A percentile compares a stretch with the other conserved stretches of the same genome.
Evolutionary conservation across 1,140 invertebrate genomes (phyloP).

Genomic region (Aphelinus certus): DNA sequence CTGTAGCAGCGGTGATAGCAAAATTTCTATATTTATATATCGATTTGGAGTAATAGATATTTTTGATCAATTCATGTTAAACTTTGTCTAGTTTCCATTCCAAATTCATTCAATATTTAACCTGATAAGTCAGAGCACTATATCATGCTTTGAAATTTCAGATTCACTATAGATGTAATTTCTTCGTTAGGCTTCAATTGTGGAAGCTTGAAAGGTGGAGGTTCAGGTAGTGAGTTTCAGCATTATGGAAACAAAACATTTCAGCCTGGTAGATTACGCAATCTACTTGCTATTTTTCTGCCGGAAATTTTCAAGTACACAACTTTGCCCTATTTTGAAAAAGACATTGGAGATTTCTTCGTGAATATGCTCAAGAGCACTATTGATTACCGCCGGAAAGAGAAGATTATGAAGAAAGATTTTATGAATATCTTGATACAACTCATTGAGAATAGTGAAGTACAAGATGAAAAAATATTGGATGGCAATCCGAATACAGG

Average conservation of each 20-base stretch:
- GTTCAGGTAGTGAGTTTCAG: neutral
- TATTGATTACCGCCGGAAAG: slow-evolving; percentile 45
- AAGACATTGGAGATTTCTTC: slow-evolving; percentile 48
- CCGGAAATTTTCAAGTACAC: slow-evolving; percentile 2
- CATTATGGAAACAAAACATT: slow-evolving; percentile 50
- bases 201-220: slow-evolving; percentile 58
- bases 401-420: slow-evolving; percentile 51
- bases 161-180: slow-evolving; percentile 70
- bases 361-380: slow-evolving; percentile 44
- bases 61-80: too few species aligned
- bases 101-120: too few species aligned
- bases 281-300: neutral
- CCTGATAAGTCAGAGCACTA: neutral
- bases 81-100: too few species aligned
- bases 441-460: slow-evolving; percentile 46
- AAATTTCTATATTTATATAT: neutral
- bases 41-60: too few species aligned
- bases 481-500: slow-evolving; percentile 42
- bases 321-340: neutral
- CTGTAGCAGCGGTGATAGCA: too few species aligned
- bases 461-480: slow-evolving; percentile 48
- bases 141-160: slow-evolving; percentile 14
- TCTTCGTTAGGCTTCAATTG: slow-evolving; percentile 68
- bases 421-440: slow-evolving; percentile 52
- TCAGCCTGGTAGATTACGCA: neutral